Evolutionary conservation across 2,888 invertebrate genomes (phyloP).

Genomic region (Pardosa pseudoannulata): DNA sequence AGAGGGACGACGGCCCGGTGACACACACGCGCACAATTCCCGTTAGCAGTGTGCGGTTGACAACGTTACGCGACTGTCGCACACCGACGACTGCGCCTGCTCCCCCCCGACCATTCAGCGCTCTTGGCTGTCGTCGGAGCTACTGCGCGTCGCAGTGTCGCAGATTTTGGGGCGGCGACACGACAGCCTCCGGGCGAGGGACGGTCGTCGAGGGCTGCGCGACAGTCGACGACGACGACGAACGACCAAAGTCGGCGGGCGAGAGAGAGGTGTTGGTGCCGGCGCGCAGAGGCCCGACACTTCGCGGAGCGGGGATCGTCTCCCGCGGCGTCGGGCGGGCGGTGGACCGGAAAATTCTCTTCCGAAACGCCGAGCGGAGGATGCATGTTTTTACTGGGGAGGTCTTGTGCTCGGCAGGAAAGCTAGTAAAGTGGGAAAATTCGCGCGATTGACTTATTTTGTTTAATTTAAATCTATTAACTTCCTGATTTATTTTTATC

Average conservation of each 20-base stretch:
- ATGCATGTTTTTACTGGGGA: no score
- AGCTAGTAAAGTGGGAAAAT: not conserved
- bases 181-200: not conserved
- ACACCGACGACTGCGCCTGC: constrained; percentile 32
- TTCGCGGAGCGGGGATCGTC: constrained; percentile 13
- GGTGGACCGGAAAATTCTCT: not conserved
- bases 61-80: constrained; percentile 58
- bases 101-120: not conserved
- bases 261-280: no score
- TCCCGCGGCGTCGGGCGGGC: not conserved
- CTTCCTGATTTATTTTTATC: no score
- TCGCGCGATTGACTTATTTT: not conserved
- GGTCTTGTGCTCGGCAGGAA: not conserved
- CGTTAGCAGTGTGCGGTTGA: constrained; percentile 29
- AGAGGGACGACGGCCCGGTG: not conserved
- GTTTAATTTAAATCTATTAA: no score
- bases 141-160: not conserved
- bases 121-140: not conserved
- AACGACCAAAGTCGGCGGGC: not conserved
- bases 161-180: not conserved
- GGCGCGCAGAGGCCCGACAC: not conserved
- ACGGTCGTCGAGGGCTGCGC: not conserved
- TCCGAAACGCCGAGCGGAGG: not conserved
- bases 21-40: no score
- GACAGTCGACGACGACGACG: no score